These are phyloP conservation scores for Dryobates pubescens DNA, from an alignment of 2,797 vertebrate genomes.

Conservation along the genomic window DNA sequence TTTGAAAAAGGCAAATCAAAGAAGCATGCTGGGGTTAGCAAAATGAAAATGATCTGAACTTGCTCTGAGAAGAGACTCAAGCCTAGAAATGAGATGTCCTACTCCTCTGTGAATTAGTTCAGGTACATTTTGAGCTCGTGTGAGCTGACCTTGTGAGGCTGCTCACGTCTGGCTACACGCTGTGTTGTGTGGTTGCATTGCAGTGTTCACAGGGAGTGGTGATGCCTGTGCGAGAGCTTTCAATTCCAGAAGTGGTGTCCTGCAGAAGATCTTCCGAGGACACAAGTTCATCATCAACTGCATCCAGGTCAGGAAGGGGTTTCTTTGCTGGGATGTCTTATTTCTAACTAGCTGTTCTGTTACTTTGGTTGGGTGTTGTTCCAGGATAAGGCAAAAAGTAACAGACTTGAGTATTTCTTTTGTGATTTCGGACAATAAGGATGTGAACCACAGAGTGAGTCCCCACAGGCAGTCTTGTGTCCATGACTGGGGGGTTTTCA, in stretches of 20 bases:
- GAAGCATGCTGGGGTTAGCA: not conserved
- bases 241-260: constrained; percentile 77
- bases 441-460: rapidly evolving
- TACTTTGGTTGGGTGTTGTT: not conserved
- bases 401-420: not conserved
- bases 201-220: constrained; percentile 85
- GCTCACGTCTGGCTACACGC: not conserved
- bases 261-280: constrained; percentile 82
- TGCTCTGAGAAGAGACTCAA: not conserved
- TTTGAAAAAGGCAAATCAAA: not conserved
- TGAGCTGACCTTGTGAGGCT: not conserved
- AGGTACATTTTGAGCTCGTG: rapidly evolving
- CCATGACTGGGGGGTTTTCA: not conserved
- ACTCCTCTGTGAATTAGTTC: not conserved
- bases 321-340: not conserved
- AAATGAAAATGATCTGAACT: not conserved
- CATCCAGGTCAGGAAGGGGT: constrained; percentile 77
- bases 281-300: constrained; percentile 84
- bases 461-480: not conserved
- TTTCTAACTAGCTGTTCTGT: not conserved
- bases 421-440: not conserved
- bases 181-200: not conserved
- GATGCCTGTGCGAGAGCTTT: constrained; percentile 83
- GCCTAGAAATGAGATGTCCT: rapidly evolving
- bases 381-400: not conserved